Conservation (phyloP, 2,888 invertebrate species). For the Dasysyrphus tricinctus region DNA sequence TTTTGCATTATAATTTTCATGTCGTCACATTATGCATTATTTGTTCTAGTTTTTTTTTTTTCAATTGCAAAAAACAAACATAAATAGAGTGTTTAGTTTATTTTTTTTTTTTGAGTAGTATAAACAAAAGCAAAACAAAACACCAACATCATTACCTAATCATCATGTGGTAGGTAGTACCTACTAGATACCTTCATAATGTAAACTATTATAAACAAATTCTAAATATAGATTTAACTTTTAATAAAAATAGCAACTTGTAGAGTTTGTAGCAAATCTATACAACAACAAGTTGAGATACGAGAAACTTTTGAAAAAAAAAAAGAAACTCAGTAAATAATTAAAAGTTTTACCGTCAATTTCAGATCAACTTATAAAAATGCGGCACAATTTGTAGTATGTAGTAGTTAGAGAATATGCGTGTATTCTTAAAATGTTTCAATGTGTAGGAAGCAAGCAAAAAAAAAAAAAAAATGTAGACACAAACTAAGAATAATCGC, state of each 20-base stretch:
- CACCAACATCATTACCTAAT: constrained; percentile 49
- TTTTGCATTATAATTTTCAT: constrained; percentile 28
- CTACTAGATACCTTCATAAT: not conserved
- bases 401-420: not conserved
- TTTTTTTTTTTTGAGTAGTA: constrained; percentile 7
- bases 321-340: constrained; percentile 17
- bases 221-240: constrained; percentile 46
- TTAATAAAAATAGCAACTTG: constrained; percentile 46
- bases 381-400: not conserved
- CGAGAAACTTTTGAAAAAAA: not conserved
- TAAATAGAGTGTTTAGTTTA: not conserved
- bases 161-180: constrained; percentile 31
- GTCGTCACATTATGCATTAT: constrained; percentile 17
- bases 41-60: constrained; percentile 12
- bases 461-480: constrained; percentile 9
- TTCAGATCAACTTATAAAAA: not conserved
- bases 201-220: constrained; percentile 11
- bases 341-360: constrained; percentile 12
- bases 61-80: constrained; percentile 44
- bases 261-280: constrained; percentile 1
- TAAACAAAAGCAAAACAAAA: constrained; percentile 58
- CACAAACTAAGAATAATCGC: constrained; percentile 61
- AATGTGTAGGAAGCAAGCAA: not conserved
- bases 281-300: constrained; percentile 20
- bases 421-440: not conserved